phyloP scores from a whole-genome alignment of 2,113 vertebrate genomes.

The Macheiramphus alcinus region DNA sequence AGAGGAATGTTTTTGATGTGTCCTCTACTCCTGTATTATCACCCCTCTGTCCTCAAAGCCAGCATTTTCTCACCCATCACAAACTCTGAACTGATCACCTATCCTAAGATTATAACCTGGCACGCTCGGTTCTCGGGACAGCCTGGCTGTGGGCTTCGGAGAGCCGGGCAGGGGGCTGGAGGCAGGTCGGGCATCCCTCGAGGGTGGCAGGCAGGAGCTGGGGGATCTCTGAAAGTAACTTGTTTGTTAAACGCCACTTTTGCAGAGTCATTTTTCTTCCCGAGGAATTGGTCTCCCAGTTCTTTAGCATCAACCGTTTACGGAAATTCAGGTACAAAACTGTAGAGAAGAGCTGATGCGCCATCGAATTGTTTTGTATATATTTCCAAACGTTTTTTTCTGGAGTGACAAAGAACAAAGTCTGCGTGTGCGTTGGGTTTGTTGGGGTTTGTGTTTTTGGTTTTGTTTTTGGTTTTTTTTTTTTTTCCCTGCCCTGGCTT shows the following conservation, averaged over 20 bases:
- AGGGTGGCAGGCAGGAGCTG: not conserved
- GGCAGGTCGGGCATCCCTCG: not conserved
- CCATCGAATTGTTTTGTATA: not conserved
- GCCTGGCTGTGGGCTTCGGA: not conserved
- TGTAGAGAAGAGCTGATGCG: not conserved
- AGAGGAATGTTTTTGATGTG: not conserved
- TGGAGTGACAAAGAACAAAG: not conserved
- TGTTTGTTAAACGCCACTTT: not conserved
- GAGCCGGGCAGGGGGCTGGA: not conserved
- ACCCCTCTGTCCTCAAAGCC: not conserved
- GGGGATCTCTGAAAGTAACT: accelerated
- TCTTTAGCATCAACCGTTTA: not conserved
- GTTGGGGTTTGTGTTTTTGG: not conserved
- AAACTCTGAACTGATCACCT: not conserved
- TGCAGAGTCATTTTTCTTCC: not conserved
- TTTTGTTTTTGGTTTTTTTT: no score
- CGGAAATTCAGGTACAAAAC: not conserved
- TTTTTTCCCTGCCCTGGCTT: not conserved
- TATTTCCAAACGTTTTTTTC: not conserved
- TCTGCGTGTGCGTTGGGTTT: not conserved
- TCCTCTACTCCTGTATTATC: not conserved
- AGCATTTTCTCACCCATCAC: not conserved
- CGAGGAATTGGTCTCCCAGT: not conserved
- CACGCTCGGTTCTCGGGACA: not conserved
- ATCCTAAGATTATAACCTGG: not conserved